Percentiles rank a stretch among this genome's conserved stretches.
These are phyloP conservation scores for Lissocephala sabroskyi DNA, from an alignment of 2,888 invertebrate genomes.

Conservation along the genomic window DNA sequence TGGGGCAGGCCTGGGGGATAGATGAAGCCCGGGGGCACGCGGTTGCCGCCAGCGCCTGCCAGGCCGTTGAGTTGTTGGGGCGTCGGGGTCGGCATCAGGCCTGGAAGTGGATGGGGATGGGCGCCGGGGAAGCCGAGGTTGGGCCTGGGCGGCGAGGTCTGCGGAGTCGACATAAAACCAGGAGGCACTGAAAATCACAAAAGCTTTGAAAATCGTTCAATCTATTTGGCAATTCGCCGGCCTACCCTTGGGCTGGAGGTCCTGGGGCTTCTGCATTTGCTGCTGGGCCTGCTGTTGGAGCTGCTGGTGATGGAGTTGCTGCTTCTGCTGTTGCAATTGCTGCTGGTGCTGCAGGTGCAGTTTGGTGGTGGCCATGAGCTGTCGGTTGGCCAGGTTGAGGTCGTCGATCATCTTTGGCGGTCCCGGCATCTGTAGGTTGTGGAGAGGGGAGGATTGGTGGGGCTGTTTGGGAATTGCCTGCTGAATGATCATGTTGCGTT, in stretches of 20 bases:
- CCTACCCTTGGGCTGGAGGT: constrained; percentile 71
- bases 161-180: constrained; percentile 50
- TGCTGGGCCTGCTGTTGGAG: constrained; percentile 31
- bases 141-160: constrained; percentile 50
- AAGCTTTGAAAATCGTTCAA: neutral
- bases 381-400: constrained; percentile 36
- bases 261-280: constrained; percentile 67
- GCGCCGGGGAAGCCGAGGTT: constrained; percentile 47
- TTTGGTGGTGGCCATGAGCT: constrained; percentile 39
- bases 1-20: constrained; percentile 53
- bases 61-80: constrained; percentile 38
- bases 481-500: constrained; percentile 70
- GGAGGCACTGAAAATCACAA: constrained; percentile 39
- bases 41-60: constrained; percentile 42
- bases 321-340: constrained; percentile 41
- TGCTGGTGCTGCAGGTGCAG: constrained; percentile 36
- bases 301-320: constrained; percentile 26
- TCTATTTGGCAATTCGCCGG: too few species aligned
- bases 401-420: constrained; percentile 14
- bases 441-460: constrained; percentile 24
- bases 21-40: constrained; percentile 68
- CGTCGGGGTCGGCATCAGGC: constrained; percentile 43
- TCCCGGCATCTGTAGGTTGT: neutral
- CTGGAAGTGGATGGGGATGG: constrained; percentile 32
- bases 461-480: constrained; percentile 62